A percentile compares a stretch with the other conserved stretches of the same genome.
These are phyloP conservation scores for Sacculina carcini DNA, from an alignment of 2,888 invertebrate species.

Conservation along the genomic window DNA sequence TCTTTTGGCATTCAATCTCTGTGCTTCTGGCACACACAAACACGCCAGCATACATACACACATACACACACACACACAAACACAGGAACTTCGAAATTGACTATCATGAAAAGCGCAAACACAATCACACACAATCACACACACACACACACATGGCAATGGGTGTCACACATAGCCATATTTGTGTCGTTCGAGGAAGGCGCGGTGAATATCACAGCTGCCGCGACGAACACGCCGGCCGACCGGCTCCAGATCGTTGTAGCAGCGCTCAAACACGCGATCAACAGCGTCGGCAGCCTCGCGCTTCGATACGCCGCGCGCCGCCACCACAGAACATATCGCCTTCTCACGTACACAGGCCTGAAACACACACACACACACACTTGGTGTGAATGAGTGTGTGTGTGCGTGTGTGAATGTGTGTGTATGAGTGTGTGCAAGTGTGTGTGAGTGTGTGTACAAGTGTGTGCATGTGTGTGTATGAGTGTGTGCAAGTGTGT, in stretches of 20 bases:
- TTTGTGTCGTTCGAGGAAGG: slow-evolving; percentile 44
- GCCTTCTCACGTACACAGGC: slow-evolving; percentile 77
- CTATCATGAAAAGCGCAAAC: not conserved
- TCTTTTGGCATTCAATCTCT: too few relatives aligned
- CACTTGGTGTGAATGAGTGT: not conserved
- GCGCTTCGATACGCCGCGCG: slow-evolving; percentile 38
- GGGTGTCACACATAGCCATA: slow-evolving; percentile 41
- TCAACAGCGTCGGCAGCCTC: slow-evolving; percentile 53
- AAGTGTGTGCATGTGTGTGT: too few relatives aligned
- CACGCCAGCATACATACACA: too few relatives aligned
- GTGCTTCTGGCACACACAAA: too few relatives aligned
- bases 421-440: too few relatives aligned
- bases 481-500: too few relatives aligned
- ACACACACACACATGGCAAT: not conserved
- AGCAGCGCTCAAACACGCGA: slow-evolving; percentile 60
- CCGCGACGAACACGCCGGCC: slow-evolving; percentile 28
- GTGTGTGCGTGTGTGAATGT: too few relatives aligned
- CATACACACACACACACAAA: too few relatives aligned
- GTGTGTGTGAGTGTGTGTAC: too few relatives aligned
- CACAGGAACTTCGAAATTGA: not conserved
- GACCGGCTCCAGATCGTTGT: slow-evolving; percentile 44
- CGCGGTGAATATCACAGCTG: slow-evolving; percentile 44
- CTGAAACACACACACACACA: slow-evolving; percentile 20
- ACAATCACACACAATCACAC: not conserved
- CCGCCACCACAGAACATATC: slow-evolving; percentile 49